Percentiles rank a stretch among this genome's conserved stretches.
Conservation (phyloP, 2,113 vertebrate genomes). For the Leucopsar rothschildi region DNA sequence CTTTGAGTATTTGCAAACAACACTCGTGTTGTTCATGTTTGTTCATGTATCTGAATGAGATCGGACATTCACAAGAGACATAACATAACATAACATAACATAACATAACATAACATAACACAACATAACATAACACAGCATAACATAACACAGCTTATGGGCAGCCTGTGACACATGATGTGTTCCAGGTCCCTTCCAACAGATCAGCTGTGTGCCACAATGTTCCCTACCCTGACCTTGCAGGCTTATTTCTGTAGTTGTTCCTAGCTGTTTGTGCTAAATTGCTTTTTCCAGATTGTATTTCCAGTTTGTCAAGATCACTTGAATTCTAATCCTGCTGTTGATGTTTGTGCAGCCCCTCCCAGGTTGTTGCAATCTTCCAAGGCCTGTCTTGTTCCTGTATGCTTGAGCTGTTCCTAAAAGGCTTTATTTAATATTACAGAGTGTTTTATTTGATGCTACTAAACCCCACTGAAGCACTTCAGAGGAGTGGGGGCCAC, state of each 20-base stretch:
- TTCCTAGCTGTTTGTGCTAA: background rate
- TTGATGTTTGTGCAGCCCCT: background rate
- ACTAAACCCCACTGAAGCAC: background rate
- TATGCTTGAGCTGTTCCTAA: background rate
- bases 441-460: background rate
- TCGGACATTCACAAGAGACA: background rate
- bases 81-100: too few species aligned
- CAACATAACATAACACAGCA: too few species aligned
- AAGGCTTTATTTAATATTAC: background rate
- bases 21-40: background rate
- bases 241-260: background rate
- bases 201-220: background rate
- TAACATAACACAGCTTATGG: background rate
- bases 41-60: background rate
- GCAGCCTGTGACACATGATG: background rate
- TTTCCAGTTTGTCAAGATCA: conserved; percentile 41
- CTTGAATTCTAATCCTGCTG: background rate
- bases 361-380: background rate
- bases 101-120: too few species aligned
- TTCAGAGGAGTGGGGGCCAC: accelerated
- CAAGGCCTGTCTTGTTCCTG: background rate
- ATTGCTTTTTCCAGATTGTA: background rate
- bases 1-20: background rate
- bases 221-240: background rate
- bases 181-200: background rate